Conservation (phyloP, 2,888 invertebrate species). For the Hololepta plana region DNA sequence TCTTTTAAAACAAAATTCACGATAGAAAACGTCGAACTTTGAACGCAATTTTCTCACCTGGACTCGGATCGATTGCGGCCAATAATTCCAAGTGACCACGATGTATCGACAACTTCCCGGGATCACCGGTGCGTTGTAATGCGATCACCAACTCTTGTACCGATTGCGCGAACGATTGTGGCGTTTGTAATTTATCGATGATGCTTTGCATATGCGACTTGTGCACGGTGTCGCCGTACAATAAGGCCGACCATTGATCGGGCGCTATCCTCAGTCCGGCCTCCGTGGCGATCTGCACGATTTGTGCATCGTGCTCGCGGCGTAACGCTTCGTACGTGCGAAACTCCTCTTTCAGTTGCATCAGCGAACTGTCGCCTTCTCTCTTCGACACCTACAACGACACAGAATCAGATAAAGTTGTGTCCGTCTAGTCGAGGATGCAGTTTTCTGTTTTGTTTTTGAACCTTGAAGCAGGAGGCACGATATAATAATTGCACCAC, state of each 20-base stretch:
- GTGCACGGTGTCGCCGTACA: conserved; percentile 90
- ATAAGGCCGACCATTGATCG: conserved; percentile 92
- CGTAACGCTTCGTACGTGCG: conserved; percentile 84
- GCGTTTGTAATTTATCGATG: conserved; percentile 81
- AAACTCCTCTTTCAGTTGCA: conserved; percentile 96
- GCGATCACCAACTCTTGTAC: conserved; percentile 84
- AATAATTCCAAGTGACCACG: conserved; percentile 67
- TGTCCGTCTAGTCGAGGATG: no score
- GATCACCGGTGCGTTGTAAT: conserved; percentile 76
- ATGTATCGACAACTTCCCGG: conserved; percentile 59
- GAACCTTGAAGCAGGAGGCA: conserved; percentile 97
- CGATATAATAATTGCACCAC: conserved; percentile 95
- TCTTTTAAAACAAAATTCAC: conserved; percentile 30
- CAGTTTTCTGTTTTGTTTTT: no score
- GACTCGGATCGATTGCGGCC: conserved; percentile 72
- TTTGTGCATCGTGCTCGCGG: conserved; percentile 94
- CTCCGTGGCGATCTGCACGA: conserved; percentile 95
- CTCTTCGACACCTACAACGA: conserved; percentile 69
- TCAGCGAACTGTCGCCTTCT: conserved; percentile 90
- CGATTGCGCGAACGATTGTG: conserved; percentile 79
- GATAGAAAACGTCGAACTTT: no score
- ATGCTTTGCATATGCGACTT: conserved; percentile 96
- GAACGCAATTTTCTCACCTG: no score
- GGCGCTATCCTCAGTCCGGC: conserved; percentile 93
- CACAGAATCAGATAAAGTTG: conserved; percentile 4